Evolutionary conservation across 2,888 invertebrate species (phyloP), one percentile per base, ranked within the genome.

Genomic region (Lepetodrilus schrolli): DNA sequence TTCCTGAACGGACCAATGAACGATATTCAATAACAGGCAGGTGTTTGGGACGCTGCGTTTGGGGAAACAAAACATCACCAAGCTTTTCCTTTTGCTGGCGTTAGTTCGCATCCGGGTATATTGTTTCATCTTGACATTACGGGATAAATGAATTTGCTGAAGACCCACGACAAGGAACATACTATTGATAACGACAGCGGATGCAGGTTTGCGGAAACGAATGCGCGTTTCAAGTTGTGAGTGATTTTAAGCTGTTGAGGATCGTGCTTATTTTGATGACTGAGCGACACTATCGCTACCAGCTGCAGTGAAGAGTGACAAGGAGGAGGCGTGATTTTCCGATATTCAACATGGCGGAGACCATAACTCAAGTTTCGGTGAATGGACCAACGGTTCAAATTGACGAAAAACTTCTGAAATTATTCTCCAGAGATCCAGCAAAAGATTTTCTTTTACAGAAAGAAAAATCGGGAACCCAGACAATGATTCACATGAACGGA

Each of bases 191-290:
- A 70, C n/a, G 74, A 58, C 70, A 74, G 43, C 74, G 74, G 74
- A 74, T 74, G 74, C 74, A 70, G 74, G 48, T 74, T 70, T 70
- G 74, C 74, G 74, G 74, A 74, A 74, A 70, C 74, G 70, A 65
- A 70, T 70, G 74, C 70, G 49, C 68, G 66, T 50, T 36, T 43
- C 36, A 66, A 21, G 70, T 23, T 70, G 23, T 70, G 48, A 58
- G 74, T 66, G 70, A 74, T 47, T 70, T 70, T n/a, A n/a, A n/a
- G n/a, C n/a, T n/a, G n/a, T n/a, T 43, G 74, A 49, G 66, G 66
- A 58, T 34, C 17, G 58, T 23, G 49, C 65, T 66, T 36, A 70
- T 70, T 74, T 74, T 36, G 74, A 74, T 74, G 74, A 68, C 49
- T 49, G 58, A 70, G 49, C 38, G 51, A 50, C 49, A 48, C 48